phyloP scores from a whole-genome alignment of 2,888 invertebrate genomes.

The Venustoraphidia nigricollis region DNA sequence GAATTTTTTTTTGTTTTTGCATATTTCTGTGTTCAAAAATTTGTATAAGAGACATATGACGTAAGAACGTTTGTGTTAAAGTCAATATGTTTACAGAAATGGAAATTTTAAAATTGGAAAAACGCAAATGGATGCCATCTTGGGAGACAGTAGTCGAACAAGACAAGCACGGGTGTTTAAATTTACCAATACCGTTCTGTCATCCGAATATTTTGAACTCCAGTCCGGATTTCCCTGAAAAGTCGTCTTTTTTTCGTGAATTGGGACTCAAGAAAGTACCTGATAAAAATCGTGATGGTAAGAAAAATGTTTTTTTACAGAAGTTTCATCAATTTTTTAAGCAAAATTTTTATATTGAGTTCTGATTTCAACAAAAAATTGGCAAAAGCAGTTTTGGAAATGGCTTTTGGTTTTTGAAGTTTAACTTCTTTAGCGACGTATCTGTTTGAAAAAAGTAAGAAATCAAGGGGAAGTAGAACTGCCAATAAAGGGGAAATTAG shows the following conservation, averaged over 20 bases:
- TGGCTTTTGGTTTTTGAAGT: too few relatives aligned
- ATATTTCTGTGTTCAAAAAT: conserved; percentile 5
- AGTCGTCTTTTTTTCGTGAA: conserved; percentile 41
- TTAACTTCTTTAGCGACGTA: too few relatives aligned
- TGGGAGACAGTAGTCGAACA: conserved; percentile 20
- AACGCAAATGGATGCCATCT: conserved; percentile 29
- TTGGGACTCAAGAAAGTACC: conserved; percentile 40
- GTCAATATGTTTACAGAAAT: conserved; percentile 27
- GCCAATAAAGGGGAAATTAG: too few relatives aligned
- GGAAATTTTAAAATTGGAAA: conserved; percentile 44
- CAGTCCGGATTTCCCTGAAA: conserved; percentile 33
- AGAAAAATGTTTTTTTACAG: conserved; percentile 17
- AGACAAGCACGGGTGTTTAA: conserved; percentile 20
- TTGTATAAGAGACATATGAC: too few relatives aligned
- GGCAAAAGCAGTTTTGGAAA: too few relatives aligned
- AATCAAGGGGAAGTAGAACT: too few relatives aligned
- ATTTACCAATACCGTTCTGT: conserved; percentile 33
- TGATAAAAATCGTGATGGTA: conserved; percentile 41
- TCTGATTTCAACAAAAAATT: too few relatives aligned
- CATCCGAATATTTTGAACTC: conserved; percentile 31
- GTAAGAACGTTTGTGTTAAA: background rate
- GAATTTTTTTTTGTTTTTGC: conserved; percentile 4
- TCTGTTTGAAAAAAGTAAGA: too few relatives aligned
- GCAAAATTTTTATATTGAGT: background rate
- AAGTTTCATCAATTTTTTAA: conserved; percentile 9